Evolutionary conservation across 2,888 invertebrate species (phyloP), one percentile per base, ranked within the genome.

Genomic region (Noctua janthina): DNA sequence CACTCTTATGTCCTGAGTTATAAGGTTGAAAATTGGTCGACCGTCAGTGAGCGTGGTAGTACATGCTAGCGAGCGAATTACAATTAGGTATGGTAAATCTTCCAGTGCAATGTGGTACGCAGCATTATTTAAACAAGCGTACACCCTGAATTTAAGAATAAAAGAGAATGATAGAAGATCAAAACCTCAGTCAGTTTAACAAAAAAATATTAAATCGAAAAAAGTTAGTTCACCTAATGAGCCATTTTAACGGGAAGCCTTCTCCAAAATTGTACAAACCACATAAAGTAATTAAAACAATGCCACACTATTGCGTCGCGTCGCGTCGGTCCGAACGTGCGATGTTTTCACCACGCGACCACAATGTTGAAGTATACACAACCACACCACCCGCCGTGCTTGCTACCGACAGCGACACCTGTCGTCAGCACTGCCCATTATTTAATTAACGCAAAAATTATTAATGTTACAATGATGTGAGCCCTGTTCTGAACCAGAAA

Each of bases 401-500:
- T 15, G 59, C 51, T 7, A 15, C 23, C n/a, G 59, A 59, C 81
- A 79, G 35, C n/a, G 51, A 54, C 85, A 71, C 46, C 71, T 67
- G 80, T 54, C 81, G 35, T 46, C 11, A 39, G 23, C 85, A 72
- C n/a, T 11, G 20, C 23, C 46, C 13, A 4, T 15, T 23, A 10
- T 51, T 72, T 54, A 67, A 82, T 85, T 85, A 68, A 46, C 59
- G 46, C 7, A 39, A 59, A 85, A 67, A 54, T 39, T 39, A 73
- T 46, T n/a, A 51, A 70, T 35, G 35, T 13, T 29, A 75, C 15
- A 46, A 46, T 46, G 8, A 2, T 68, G 3, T n/a, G 43, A 90
- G 98, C 98, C 97, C 98, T 98, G 2, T 54, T 56, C 15, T 56
- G 29, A 51, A 51, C 0, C 13, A 69, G 15, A 35, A 29, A 70